Base-by-base conservation (phyloP, 2,113 vertebrate genomes). In the Aythya baeri region DNA sequence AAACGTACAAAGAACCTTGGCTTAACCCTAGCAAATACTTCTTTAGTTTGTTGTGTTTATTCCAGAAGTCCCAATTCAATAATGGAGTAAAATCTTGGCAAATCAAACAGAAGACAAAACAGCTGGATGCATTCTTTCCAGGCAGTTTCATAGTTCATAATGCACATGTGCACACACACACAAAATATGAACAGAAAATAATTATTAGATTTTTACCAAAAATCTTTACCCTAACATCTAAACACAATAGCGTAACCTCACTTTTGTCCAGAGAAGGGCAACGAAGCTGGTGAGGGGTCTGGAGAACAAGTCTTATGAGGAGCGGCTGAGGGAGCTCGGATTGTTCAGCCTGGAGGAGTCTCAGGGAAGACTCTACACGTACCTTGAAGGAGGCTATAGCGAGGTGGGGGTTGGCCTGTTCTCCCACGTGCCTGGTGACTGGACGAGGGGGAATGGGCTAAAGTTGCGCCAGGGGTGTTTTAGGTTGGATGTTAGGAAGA, bases 11-110 rank as follows among this genome's bases (percentile, higher is more conserved):
- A 65, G 13, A 83, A 63, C 5, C 26, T 84, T 57, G 36, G 9
- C 34, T 91, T 93, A 71, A 87, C 59, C n/a, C 79, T 93, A 91
- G 38, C n/a, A 91, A 88, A 66, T 63, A 79, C 13, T 16, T 31
- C 17, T 63, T 89, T 65, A 44, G 62, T 26, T 66, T 66, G 54
- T 23, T 54, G 11, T 52, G 66, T 88, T 96, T 90, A 76, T 77
- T 88, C 16, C 62, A 88, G 34, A 32, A 65, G 9, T 77, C 50
- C 83, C 36, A 36, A 44, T 63, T 73, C 91, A 93, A 94, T 29
- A 86, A 38, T 29, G 65, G 25, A 76, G 89, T 87, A 88, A 94
- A 43, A 34, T 57, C 22, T 26, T 67, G n/a, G 85, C 49, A 94
- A 91, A 52, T 5, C 76, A 82, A 88, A 65, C 9, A 73, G 34